Percentiles rank a stretch among this genome's conserved stretches.
phyloP scores from a whole-genome alignment of 2,113 vertebrate species.

The Acrocephalus kingi region DNA sequence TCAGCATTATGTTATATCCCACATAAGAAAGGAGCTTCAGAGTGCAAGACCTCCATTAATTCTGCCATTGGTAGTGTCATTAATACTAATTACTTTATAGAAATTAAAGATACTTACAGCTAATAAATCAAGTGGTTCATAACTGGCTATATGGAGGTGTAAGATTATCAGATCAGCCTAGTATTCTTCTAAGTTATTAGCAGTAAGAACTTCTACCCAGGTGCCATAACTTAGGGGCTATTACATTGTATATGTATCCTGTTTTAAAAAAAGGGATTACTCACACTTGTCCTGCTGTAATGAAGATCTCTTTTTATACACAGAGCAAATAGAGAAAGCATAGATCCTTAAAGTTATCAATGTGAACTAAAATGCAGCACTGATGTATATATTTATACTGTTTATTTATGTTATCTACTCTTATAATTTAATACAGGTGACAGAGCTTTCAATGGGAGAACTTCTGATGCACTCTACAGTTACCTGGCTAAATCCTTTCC shows the following conservation, averaged over 20 bases:
- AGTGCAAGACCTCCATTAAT: background rate
- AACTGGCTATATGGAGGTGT: background rate
- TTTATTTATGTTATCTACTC: background rate
- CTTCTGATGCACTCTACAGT: slow-evolving; percentile 93
- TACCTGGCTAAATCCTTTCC: slow-evolving; percentile 94
- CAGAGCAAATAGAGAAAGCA: background rate
- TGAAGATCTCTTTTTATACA: background rate
- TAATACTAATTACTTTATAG: background rate
- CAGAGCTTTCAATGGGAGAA: slow-evolving; percentile 97
- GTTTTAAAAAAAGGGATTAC: background rate
- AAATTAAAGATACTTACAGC: background rate
- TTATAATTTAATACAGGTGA: slow-evolving; percentile 78
- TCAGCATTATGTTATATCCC: background rate
- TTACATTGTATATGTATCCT: background rate
- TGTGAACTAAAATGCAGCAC: background rate
- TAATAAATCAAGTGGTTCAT: background rate
- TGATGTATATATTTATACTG: background rate
- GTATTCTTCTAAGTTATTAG: background rate
- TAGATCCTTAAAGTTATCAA: background rate
- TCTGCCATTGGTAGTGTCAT: background rate
- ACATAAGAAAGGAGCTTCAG: background rate
- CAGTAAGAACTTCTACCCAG: background rate
- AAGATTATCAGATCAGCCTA: background rate
- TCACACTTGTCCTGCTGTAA: background rate
- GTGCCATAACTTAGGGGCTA: background rate